Percentiles rank a stretch among this genome's conserved stretches.
These are phyloP conservation scores for Protophormia terraenovae DNA, from an alignment of 2,888 invertebrate species.

Conservation along the genomic window DNA sequence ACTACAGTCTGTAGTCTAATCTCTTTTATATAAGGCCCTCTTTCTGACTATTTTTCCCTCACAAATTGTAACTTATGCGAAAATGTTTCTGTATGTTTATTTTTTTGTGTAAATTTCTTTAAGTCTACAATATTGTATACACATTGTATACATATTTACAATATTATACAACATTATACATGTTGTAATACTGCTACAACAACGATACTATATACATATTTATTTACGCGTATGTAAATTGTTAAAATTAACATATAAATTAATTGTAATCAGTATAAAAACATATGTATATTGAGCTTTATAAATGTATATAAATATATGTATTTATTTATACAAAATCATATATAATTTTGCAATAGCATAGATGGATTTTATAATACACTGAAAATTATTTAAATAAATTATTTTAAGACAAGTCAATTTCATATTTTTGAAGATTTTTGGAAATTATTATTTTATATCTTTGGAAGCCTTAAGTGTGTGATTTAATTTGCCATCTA, in stretches of 20 bases:
- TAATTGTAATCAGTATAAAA: slow-evolving; percentile 59
- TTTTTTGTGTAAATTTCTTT: slow-evolving; percentile 54
- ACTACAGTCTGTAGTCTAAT: no score
- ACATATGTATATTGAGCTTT: slow-evolving; percentile 18
- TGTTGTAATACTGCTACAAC: slow-evolving; percentile 11
- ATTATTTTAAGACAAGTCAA: no score
- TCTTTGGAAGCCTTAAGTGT: no score
- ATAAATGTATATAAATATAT: neutral
- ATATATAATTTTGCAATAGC: neutral
- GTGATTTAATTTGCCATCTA: no score
- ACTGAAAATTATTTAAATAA: no score
- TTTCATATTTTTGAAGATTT: no score
- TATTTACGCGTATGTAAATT: slow-evolving; percentile 56
- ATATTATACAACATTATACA: slow-evolving; percentile 12
- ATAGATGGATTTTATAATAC: no score
- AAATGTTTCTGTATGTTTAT: slow-evolving; percentile 27
- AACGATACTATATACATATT: slow-evolving; percentile 24
- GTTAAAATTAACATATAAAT: slow-evolving; percentile 62
- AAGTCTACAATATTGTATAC: slow-evolving; percentile 34
- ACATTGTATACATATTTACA: neutral
- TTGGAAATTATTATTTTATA: no score
- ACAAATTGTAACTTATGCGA: no score
- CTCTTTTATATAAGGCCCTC: no score
- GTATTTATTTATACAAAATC: neutral
- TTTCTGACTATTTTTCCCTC: no score